Percentiles rank a stretch among this genome's conserved stretches.
Evolutionary conservation across 2,797 vertebrate genomes (phyloP).

Genomic region (Amblyraja radiata): DNA sequence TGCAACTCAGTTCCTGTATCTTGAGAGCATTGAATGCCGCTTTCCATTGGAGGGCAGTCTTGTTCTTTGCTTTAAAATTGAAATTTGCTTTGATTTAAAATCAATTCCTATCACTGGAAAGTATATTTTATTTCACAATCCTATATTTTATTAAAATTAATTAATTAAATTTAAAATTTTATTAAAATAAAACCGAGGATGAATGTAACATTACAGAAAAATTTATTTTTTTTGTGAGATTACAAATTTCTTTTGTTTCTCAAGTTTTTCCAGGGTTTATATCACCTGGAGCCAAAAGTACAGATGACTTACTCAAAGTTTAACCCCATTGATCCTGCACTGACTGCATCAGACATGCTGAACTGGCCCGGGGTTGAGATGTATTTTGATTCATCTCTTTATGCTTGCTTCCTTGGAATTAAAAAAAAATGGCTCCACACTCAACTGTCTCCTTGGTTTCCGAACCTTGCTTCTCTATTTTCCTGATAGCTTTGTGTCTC

Average conservation of each 20-base stretch:
- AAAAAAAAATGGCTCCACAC: not conserved
- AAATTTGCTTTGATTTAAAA: not conserved
- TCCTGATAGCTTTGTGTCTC: not conserved
- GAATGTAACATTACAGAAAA: not conserved
- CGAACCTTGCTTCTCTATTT: not conserved
- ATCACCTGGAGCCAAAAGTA: slow-evolving; percentile 11
- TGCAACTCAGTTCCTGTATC: not conserved
- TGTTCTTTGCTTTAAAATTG: not conserved
- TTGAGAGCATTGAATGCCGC: not conserved
- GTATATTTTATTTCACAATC: slow-evolving; percentile 20
- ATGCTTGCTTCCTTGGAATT: not conserved
- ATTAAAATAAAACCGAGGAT: not conserved
- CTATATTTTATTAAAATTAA: not conserved
- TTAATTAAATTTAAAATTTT: too few species aligned
- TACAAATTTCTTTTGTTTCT: slow-evolving; percentile 1
- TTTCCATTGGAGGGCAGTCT: slow-evolving; percentile 32
- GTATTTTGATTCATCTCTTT: slow-evolving; percentile 16
- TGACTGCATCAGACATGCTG: not conserved
- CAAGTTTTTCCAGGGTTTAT: not conserved
- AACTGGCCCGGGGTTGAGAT: not conserved
- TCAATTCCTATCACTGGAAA: slow-evolving; percentile 3
- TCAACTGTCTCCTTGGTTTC: not conserved
- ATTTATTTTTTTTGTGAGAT: not conserved
- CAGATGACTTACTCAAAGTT: slow-evolving; percentile 5
- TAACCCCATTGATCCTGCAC: not conserved